These are phyloP conservation scores for Chlamydotis undulata DNA, from an alignment of 2,113 vertebrate genomes.

Conservation along the genomic window DNA sequence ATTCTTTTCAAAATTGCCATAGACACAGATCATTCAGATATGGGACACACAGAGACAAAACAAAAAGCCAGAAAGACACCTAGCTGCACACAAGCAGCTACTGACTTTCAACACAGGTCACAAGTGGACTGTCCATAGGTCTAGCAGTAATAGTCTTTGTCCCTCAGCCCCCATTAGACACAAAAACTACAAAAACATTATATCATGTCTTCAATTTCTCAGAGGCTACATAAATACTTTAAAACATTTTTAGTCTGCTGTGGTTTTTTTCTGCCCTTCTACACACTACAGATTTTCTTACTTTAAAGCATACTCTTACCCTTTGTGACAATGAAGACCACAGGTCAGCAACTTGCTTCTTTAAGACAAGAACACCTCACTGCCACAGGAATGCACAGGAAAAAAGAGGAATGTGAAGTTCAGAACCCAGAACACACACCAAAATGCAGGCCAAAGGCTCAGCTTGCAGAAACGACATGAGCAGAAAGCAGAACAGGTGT, in stretches of 20 bases:
- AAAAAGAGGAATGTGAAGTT: not conserved
- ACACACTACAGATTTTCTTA: not conserved
- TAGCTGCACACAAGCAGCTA: not conserved
- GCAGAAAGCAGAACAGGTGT: not conserved
- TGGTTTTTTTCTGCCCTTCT: not conserved
- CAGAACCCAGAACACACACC: not conserved
- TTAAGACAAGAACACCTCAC: not conserved
- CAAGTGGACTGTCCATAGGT: not conserved
- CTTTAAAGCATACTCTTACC: not conserved
- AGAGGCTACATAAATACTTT: not conserved
- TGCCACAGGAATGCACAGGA: accelerated
- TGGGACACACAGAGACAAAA: not conserved
- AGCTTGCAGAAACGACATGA: not conserved
- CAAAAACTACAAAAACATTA: not conserved
- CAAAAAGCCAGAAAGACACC: not conserved
- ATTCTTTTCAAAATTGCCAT: conserved; percentile 50
- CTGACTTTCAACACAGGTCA: not conserved
- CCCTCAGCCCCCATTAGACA: not conserved
- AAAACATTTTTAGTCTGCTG: not conserved
- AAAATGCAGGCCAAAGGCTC: accelerated
- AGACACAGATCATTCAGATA: conserved; percentile 20
- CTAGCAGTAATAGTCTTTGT: not conserved
- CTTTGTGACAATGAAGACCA: not conserved
- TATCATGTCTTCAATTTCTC: not conserved
- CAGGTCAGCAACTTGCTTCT: not conserved